Percentiles rank a stretch among this genome's conserved stretches.
Evolutionary conservation across 2,113 vertebrate genomes (phyloP).

Genomic region (Leptocoma aspasia): DNA sequence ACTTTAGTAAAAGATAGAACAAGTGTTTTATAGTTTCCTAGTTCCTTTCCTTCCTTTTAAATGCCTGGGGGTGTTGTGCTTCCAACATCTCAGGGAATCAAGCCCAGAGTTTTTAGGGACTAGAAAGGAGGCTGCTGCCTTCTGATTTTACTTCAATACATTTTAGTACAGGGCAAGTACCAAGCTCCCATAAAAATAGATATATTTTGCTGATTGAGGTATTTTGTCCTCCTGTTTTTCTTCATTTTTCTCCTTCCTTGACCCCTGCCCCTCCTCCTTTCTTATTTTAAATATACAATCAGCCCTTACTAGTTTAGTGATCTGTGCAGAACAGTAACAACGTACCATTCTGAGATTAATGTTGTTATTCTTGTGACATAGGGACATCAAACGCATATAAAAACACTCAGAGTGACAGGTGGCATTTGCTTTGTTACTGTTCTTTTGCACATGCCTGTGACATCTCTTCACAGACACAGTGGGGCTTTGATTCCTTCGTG

Average conservation of each 20-base stretch:
- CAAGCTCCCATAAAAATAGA: neutral
- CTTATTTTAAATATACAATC: neutral
- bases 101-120: neutral
- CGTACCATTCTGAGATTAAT: neutral
- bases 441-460: conserved; percentile 6
- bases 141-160: neutral
- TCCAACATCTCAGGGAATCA: neutral
- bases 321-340: neutral
- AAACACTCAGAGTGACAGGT: conserved; percentile 49
- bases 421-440: conserved; percentile 50
- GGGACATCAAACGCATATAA: conserved; percentile 11
- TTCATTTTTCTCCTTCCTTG: neutral
- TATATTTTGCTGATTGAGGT: neutral
- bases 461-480: conserved; percentile 28
- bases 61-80: neutral
- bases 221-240: neutral
- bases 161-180: neutral
- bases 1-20: neutral
- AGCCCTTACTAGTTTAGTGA: neutral
- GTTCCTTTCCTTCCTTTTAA: neutral
- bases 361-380: neutral
- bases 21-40: neutral
- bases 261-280: rapidly evolving
- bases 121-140: neutral
- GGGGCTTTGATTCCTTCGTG: conserved; percentile 12